These are phyloP conservation scores for Masticophis lateralis DNA, from an alignment of 2,797 vertebrate genomes.

Conservation along the genomic window DNA sequence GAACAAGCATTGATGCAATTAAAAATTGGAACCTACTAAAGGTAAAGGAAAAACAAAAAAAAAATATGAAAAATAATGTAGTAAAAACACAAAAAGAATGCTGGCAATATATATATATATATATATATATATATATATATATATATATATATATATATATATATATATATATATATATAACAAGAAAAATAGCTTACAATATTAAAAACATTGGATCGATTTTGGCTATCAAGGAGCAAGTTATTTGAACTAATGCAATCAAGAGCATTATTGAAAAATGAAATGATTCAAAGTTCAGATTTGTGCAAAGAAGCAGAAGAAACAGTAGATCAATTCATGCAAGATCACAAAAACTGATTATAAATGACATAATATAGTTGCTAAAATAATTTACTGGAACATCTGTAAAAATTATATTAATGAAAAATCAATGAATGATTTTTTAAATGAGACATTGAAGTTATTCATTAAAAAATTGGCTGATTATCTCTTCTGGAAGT, in stretches of 20 bases:
- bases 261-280: background rate
- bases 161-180: too few species aligned
- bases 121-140: too few species aligned
- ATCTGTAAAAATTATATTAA: background rate
- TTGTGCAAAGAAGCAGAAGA: background rate
- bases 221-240: background rate
- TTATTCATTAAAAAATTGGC: background rate
- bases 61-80: background rate
- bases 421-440: background rate
- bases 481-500: background rate
- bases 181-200: background rate
- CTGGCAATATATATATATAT: too few species aligned
- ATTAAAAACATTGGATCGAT: background rate
- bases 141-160: too few species aligned
- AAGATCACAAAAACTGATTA: background rate
- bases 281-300: background rate
- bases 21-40: background rate
- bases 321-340: background rate
- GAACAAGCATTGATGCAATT: background rate
- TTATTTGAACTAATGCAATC: background rate
- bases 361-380: background rate
- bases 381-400: background rate
- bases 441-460: background rate
- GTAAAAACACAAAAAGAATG: background rate
- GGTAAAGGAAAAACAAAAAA: background rate